Conservation (phyloP, 2,113 vertebrate genomes). For the Aphyosemion australe region DNA sequence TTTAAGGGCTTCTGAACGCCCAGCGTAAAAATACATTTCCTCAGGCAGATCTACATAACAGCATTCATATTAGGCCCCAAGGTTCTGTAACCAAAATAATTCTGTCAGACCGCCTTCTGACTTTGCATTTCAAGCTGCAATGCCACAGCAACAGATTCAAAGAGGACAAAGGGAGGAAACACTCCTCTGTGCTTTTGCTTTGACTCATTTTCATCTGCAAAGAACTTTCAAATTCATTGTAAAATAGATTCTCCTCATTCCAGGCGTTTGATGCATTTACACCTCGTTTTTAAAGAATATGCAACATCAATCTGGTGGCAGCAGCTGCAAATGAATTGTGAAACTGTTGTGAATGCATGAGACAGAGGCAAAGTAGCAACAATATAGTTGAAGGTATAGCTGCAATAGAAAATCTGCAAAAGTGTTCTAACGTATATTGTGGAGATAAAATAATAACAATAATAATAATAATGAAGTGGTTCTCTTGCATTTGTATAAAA, state of each 20-base stretch:
- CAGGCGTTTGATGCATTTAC: neutral
- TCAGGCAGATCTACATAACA: conserved; percentile 65
- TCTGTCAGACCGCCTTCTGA: conserved; percentile 35
- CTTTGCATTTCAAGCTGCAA: conserved; percentile 39
- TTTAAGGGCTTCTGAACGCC: conserved; percentile 36
- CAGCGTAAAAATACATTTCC: conserved; percentile 59
- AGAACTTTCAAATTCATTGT: too few relatives aligned
- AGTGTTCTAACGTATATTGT: too few relatives aligned
- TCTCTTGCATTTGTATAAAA: too few relatives aligned
- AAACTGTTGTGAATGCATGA: too few relatives aligned
- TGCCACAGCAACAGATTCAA: conserved; percentile 33
- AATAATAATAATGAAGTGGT: too few relatives aligned
- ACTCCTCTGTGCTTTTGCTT: neutral
- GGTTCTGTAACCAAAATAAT: conserved; percentile 64
- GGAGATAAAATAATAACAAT: too few relatives aligned
- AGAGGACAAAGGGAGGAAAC: neutral
- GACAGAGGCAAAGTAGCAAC: too few relatives aligned
- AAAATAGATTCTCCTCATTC: too few relatives aligned
- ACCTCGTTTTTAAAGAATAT: neutral
- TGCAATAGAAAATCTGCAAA: too few relatives aligned
- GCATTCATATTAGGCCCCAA: conserved; percentile 60
- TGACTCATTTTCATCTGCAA: neutral
- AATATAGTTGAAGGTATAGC: too few relatives aligned
- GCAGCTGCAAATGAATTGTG: too few relatives aligned
- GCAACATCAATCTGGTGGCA: neutral